Evolutionary conservation across 2,888 invertebrate genomes (phyloP).

Genomic region (Diarsia rubi): DNA sequence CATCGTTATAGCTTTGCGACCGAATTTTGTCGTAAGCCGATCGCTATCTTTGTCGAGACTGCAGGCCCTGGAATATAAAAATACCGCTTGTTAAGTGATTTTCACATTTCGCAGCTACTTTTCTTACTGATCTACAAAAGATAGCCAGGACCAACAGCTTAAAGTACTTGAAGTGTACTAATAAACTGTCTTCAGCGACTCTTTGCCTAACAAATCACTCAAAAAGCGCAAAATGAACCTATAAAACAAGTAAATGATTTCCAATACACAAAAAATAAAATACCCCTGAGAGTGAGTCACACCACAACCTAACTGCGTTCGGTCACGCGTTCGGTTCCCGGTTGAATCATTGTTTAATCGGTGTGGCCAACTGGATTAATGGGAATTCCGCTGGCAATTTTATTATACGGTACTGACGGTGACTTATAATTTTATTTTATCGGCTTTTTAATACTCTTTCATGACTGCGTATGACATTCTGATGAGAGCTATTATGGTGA

Average conservation of each 20-base stretch:
- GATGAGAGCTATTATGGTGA: conserved; percentile 4
- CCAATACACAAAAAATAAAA: conserved; percentile 10
- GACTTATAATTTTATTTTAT: conserved; percentile 42
- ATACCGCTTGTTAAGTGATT: background rate
- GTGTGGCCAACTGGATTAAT: conserved; percentile 56
- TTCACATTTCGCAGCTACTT: background rate
- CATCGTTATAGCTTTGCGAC: too few relatives aligned
- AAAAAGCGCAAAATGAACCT: background rate
- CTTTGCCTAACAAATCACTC: background rate
- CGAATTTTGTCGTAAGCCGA: too few relatives aligned
- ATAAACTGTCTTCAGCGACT: background rate
- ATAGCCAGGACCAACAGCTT: background rate
- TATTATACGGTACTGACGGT: conserved; percentile 47
- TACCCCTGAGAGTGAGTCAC: conserved; percentile 49
- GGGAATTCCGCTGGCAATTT: conserved; percentile 58
- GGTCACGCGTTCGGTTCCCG: conserved; percentile 66
- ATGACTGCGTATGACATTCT: conserved; percentile 32
- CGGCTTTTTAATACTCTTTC: conserved; percentile 36
- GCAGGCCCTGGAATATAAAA: too few relatives aligned
- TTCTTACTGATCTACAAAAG: background rate
- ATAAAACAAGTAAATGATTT: background rate
- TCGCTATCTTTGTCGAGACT: too few relatives aligned
- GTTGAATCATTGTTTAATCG: conserved; percentile 66
- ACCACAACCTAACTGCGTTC: conserved; percentile 57
- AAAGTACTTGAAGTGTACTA: background rate